Evolutionary conservation across 1,140 invertebrate species (phyloP).

Genomic region (Philaenus spumarius): DNA sequence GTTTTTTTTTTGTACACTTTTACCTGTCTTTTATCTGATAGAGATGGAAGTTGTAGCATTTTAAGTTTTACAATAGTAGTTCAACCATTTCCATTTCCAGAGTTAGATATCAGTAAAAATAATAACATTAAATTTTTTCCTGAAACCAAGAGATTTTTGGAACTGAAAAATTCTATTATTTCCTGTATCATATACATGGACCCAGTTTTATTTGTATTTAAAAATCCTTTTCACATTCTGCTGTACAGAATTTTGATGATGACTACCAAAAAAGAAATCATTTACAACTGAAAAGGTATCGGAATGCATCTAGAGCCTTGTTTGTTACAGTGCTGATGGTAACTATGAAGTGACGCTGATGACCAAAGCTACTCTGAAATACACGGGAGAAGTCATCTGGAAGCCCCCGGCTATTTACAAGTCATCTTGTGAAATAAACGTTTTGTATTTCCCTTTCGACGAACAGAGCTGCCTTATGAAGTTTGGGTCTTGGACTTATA

Average conservation of each 20-base stretch:
- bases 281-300: not conserved
- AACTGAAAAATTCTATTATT: too few species aligned
- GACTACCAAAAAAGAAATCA: not conserved
- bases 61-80: too few species aligned
- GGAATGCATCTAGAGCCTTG: constrained; percentile 10
- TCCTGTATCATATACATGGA: too few species aligned
- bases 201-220: not conserved
- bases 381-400: constrained; percentile 89
- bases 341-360: constrained; percentile 97
- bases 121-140: too few species aligned
- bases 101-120: too few species aligned
- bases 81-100: too few species aligned
- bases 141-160: too few species aligned
- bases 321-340: constrained; percentile 72
- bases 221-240: not conserved
- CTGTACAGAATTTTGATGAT: not conserved
- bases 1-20: too few species aligned
- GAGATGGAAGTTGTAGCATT: too few species aligned
- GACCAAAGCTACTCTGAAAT: constrained; percentile 90
- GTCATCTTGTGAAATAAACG: constrained; percentile 91
- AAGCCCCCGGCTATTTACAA: constrained; percentile 99
- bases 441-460: constrained; percentile 95
- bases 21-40: too few species aligned
- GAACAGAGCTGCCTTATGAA: constrained; percentile 92
- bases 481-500: constrained; percentile 95